These are phyloP conservation scores for Scylla paramamosain DNA, from an alignment of 1,140 invertebrate genomes.

Conservation along the genomic window DNA sequence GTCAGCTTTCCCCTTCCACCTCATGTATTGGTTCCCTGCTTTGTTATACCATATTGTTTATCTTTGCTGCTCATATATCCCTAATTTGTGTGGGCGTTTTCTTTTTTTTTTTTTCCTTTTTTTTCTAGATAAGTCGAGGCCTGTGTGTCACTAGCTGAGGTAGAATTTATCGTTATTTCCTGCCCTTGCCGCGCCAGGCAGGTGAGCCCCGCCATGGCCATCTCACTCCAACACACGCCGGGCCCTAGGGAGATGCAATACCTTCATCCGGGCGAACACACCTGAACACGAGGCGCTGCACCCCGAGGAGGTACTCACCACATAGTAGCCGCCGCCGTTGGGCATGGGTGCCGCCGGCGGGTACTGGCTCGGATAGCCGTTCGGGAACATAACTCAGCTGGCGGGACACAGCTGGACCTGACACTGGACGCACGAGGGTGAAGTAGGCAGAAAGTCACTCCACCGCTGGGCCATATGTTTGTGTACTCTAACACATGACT, in stretches of 20 bases:
- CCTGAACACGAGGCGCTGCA: not conserved
- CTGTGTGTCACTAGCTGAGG: no score
- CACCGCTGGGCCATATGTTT: slow-evolving; percentile 73
- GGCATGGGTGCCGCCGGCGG: slow-evolving; percentile 68
- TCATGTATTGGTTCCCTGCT: not conserved
- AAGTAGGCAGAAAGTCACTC: slow-evolving; percentile 59
- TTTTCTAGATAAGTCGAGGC: no score
- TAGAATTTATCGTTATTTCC: no score
- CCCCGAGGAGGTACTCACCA: slow-evolving; percentile 34
- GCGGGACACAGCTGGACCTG: slow-evolving; percentile 27
- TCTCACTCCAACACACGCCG: not conserved
- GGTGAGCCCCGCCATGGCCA: not conserved
- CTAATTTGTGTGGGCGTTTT: not conserved
- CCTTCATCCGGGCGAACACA: not conserved
- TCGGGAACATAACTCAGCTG: slow-evolving; percentile 66
- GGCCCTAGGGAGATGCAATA: not conserved
- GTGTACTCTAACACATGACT: slow-evolving; percentile 62
- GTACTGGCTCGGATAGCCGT: slow-evolving; percentile 68
- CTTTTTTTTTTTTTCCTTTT: no score
- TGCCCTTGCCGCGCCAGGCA: no score
- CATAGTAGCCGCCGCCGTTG: slow-evolving; percentile 53
- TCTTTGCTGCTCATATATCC: not conserved
- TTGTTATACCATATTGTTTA: not conserved
- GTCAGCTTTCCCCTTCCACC: not conserved
- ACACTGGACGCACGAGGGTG: slow-evolving; percentile 29